phyloP scores from a whole-genome alignment of 2,113 vertebrate genomes.

The Python bivittatus region DNA sequence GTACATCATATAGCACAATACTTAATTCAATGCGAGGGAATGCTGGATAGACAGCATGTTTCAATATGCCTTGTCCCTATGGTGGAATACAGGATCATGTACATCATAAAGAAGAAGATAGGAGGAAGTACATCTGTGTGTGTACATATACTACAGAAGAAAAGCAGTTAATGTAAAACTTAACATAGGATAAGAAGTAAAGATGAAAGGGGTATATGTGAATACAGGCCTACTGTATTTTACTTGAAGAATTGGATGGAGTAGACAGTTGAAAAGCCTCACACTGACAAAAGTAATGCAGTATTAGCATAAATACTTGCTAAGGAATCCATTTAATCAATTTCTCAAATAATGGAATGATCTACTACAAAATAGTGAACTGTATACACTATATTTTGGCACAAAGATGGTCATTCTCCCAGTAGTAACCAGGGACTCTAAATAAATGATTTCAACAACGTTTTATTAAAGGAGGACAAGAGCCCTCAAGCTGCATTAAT shows the following conservation, averaged over 20 bases:
- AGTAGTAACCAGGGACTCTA: slow-evolving; percentile 85
- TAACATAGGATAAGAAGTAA: not conserved
- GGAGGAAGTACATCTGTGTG: not conserved
- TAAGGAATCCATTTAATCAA: slow-evolving; percentile 79
- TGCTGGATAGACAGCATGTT: no score
- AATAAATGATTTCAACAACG: slow-evolving; percentile 97
- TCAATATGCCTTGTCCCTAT: not conserved
- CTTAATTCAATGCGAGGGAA: not conserved
- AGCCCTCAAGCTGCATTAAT: slow-evolving; percentile 94
- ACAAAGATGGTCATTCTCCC: slow-evolving; percentile 84
- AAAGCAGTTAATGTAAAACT: not conserved
- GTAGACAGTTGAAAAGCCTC: slow-evolving; percentile 72
- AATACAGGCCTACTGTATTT: slow-evolving; percentile 66
- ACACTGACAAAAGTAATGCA: slow-evolving; percentile 72
- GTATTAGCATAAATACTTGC: slow-evolving; percentile 80
- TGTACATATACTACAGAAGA: not conserved
- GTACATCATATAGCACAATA: not conserved
- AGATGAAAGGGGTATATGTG: not conserved
- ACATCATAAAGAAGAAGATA: not conserved
- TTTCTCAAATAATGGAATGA: slow-evolving; percentile 84
- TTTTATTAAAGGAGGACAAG: slow-evolving; percentile 96
- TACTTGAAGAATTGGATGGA: slow-evolving; percentile 56
- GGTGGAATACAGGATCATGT: not conserved
- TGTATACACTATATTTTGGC: slow-evolving; percentile 87
- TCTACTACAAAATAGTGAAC: slow-evolving; percentile 86